Conservation (phyloP, 1,140 invertebrate species). For the Cydia strobilella region DNA sequence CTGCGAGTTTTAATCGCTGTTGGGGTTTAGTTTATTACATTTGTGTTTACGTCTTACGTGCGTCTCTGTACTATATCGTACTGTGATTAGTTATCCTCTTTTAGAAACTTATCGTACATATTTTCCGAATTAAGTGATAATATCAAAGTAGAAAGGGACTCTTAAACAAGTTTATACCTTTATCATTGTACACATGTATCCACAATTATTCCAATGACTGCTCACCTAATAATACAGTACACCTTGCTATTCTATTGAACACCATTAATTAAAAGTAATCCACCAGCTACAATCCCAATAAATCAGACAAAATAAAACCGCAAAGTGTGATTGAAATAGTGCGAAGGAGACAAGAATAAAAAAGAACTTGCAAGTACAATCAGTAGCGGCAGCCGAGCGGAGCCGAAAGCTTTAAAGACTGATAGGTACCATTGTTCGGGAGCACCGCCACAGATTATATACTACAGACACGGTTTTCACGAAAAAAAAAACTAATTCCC, state of each 20-base stretch:
- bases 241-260: neutral
- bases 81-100: neutral
- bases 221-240: neutral
- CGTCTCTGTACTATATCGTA: neutral
- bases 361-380: slow-evolving; percentile 43
- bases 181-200: neutral
- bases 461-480: neutral
- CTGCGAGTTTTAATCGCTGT: slow-evolving; percentile 10
- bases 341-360: slow-evolving; percentile 31
- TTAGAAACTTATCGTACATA: neutral
- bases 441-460: slow-evolving; percentile 16
- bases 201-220: slow-evolving; percentile 5
- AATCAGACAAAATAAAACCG: slow-evolving; percentile 6
- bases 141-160: no score
- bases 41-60: neutral
- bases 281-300: neutral
- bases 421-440: slow-evolving; percentile 64
- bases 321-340: slow-evolving; percentile 30
- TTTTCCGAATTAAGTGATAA: neutral
- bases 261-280: slow-evolving; percentile 13
- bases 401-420: slow-evolving; percentile 62
- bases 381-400: slow-evolving; percentile 51
- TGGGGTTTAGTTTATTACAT: slow-evolving; percentile 14
- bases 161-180: neutral
- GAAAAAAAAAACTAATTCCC: neutral